These are phyloP conservation scores for Paracentrotus lividus DNA, from an alignment of 53 echinoderm and acorn worm species.

Conservation along the genomic window DNA sequence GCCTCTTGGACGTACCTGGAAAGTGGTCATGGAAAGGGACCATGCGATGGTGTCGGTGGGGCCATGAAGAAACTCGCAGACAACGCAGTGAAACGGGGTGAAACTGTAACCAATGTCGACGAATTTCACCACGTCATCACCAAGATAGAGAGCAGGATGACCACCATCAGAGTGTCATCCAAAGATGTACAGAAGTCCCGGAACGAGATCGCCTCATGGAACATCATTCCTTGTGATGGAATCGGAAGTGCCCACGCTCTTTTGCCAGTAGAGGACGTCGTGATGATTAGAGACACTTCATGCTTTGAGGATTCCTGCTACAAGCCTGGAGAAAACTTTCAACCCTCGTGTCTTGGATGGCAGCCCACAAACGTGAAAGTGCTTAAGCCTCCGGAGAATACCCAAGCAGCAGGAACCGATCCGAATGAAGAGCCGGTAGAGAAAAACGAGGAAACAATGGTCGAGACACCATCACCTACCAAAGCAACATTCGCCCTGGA, in stretches of 20 bases:
- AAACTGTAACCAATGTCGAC: constrained; percentile 62
- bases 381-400: constrained; percentile 21
- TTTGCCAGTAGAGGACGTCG: constrained; percentile 21
- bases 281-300: constrained; percentile 58
- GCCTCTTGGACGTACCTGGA: constrained; percentile 32
- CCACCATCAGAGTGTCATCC: constrained; percentile 17
- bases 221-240: constrained; percentile 15
- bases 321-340: constrained; percentile 45
- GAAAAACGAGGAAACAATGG: no score
- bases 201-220: constrained; percentile 45
- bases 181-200: constrained; percentile 39
- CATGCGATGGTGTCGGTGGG: constrained; percentile 66
- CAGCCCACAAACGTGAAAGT: constrained; percentile 50
- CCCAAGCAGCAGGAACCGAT: no score
- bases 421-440: no score
- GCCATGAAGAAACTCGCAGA: constrained; percentile 63
- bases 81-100: constrained; percentile 51
- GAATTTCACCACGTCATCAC: constrained; percentile 16
- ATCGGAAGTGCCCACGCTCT: constrained; percentile 14
- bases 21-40: constrained; percentile 67
- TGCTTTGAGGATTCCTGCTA: constrained; percentile 62
- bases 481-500: no score
- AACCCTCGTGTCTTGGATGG: constrained; percentile 57
- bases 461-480: no score
- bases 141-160: neutral